Percentiles rank a stretch among this genome's conserved stretches.
Evolutionary conservation across 2,797 vertebrate species (phyloP).

Genomic region (Epinephelus coioides): DNA sequence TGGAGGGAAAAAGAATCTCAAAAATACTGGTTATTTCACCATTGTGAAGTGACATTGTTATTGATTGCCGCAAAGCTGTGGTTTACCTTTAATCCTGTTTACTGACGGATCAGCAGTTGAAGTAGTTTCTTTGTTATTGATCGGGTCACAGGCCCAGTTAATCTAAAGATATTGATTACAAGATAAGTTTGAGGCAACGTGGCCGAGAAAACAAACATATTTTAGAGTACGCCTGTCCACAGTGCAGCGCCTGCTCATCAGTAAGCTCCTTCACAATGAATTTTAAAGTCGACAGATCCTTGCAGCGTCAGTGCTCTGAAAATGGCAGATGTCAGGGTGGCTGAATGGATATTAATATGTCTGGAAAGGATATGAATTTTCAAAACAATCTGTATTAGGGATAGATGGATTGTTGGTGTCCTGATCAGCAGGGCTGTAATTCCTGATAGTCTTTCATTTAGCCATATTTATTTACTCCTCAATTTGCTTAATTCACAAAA

Average conservation of each 20-base stretch:
- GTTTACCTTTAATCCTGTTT: conserved; percentile 26
- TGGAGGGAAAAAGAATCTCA: not conserved
- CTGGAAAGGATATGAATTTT: not conserved
- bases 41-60: not conserved
- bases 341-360: not conserved
- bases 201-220: conserved; percentile 29
- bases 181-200: conserved; percentile 5
- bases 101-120: conserved; percentile 13
- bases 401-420: not conserved
- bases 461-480: not conserved
- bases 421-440: too few species aligned
- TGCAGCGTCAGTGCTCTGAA: conserved; percentile 12
- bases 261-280: conserved; percentile 24
- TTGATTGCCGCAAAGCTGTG: conserved; percentile 5
- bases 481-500: not conserved
- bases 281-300: conserved; percentile 17
- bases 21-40: not conserved
- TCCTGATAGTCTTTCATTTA: not conserved
- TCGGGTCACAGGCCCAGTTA: not conserved
- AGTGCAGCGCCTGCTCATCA: not conserved
- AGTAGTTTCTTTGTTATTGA: conserved; percentile 43
- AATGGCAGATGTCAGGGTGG: too few species aligned
- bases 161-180: conserved; percentile 35
- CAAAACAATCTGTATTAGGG: not conserved
- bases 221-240: not conserved